phyloP scores from a whole-genome alignment of 2,113 vertebrate genomes.

The Felis chaus region DNA sequence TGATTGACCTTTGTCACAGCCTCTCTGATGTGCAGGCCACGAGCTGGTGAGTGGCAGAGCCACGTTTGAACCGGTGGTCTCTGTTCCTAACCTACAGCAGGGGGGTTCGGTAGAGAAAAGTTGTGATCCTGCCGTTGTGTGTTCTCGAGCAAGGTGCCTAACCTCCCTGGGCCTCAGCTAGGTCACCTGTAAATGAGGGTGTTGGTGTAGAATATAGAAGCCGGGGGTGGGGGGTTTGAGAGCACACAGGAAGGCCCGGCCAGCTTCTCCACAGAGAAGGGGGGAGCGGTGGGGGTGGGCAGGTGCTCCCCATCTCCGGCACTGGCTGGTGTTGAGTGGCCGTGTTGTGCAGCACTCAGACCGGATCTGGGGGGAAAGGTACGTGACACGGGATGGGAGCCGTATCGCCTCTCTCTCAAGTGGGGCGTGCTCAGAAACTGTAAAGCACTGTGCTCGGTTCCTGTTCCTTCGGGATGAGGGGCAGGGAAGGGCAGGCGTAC shows the following conservation, averaged over 20 bases:
- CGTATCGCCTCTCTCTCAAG: not conserved
- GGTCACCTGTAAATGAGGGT: not conserved
- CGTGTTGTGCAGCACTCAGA: not conserved
- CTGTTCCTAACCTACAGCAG: accelerated
- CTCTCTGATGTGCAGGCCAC: not conserved
- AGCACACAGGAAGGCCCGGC: not conserved
- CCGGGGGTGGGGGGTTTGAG: accelerated
- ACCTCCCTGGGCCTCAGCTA: not conserved
- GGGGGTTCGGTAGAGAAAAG: not conserved
- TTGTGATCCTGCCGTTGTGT: not conserved
- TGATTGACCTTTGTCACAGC: accelerated
- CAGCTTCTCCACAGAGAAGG: not conserved
- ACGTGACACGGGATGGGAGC: accelerated
- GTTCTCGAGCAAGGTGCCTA: not conserved
- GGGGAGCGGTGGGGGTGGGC: not conserved
- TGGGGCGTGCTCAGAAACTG: accelerated
- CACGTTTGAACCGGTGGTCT: accelerated
- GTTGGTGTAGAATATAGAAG: not conserved
- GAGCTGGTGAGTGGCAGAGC: accelerated
- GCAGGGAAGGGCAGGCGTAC: accelerated
- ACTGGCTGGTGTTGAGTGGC: not conserved
- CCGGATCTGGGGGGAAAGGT: not conserved
- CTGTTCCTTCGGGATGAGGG: not conserved
- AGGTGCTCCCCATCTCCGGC: accelerated
- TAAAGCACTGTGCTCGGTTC: not conserved